Percentiles rank a stretch among this genome's conserved stretches.
Conservation (phyloP, 2,888 invertebrate genomes). For the Bruchidius siliquastri region DNA sequence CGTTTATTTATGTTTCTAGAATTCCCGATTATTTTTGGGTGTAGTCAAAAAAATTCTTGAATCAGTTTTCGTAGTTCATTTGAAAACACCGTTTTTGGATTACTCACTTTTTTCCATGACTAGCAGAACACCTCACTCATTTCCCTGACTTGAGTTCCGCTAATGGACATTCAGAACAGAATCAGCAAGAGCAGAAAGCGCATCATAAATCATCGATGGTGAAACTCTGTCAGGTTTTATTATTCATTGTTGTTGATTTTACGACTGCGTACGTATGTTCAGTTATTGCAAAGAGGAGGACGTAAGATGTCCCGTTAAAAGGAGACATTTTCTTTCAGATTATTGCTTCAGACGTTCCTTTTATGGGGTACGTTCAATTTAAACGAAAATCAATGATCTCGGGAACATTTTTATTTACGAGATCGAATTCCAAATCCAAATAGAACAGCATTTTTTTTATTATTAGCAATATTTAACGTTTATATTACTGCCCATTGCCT, state of each 20-base stretch:
- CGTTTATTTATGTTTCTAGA: too few species aligned
- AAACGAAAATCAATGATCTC: neutral
- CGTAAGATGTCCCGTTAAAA: neutral
- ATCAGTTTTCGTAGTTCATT: too few species aligned
- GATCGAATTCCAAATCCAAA: too few species aligned
- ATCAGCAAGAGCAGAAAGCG: neutral
- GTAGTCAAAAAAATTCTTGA: too few species aligned
- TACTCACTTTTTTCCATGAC: too few species aligned
- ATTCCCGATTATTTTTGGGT: too few species aligned
- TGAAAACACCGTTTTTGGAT: too few species aligned
- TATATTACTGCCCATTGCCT: too few species aligned
- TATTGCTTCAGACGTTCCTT: neutral
- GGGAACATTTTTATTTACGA: neutral
- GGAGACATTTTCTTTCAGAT: neutral
- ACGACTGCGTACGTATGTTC: neutral
- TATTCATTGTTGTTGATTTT: neutral
- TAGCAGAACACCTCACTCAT: too few species aligned
- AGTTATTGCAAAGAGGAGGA: neutral
- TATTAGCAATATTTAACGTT: too few species aligned
- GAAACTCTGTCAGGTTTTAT: neutral
- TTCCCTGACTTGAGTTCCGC: neutral
- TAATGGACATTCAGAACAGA: neutral
- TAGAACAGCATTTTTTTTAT: too few species aligned
- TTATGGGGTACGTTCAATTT: neutral
- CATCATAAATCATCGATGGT: neutral